Percentiles rank a stretch among this genome's conserved stretches.
Evolutionary conservation across 1,140 invertebrate species (phyloP).

Genomic region (Wiebesia pumilae): DNA sequence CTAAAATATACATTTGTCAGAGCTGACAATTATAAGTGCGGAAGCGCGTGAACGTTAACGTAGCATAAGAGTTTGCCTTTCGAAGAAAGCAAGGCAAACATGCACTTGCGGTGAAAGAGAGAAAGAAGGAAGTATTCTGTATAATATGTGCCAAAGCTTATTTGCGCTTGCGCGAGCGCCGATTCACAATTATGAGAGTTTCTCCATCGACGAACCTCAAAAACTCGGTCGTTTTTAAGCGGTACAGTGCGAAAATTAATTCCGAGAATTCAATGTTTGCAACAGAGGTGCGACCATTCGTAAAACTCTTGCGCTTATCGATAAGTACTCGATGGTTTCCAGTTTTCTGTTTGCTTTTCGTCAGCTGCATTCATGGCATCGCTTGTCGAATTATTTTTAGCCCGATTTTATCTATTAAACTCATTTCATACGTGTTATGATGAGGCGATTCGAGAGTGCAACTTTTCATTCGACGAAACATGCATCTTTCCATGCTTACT

Average conservation of each 20-base stretch:
- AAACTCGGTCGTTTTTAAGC: constrained; percentile 33
- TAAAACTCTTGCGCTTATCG: background rate
- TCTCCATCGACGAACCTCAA: constrained; percentile 32
- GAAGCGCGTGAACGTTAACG: constrained; percentile 12
- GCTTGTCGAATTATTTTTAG: background rate
- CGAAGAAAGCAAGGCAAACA: background rate
- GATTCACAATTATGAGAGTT: background rate
- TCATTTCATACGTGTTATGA: no score
- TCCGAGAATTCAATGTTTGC: constrained; percentile 24
- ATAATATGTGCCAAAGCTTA: constrained; percentile 36
- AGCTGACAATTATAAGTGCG: constrained; percentile 31
- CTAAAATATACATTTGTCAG: background rate
- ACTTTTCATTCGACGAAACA: no score
- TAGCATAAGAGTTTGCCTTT: constrained; percentile 1
- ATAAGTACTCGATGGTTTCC: background rate
- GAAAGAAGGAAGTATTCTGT: background rate
- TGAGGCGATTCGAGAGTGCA: no score
- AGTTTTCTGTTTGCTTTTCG: background rate
- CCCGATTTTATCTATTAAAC: no score
- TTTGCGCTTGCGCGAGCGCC: background rate
- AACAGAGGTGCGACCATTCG: background rate
- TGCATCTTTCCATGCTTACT: no score
- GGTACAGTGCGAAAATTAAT: constrained; percentile 37
- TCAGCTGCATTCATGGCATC: background rate
- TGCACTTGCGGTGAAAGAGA: background rate